Evolutionary conservation across 1,140 invertebrate species (phyloP), one percentile per base, ranked within the genome.

Genomic region (Penaeus indicus): DNA sequence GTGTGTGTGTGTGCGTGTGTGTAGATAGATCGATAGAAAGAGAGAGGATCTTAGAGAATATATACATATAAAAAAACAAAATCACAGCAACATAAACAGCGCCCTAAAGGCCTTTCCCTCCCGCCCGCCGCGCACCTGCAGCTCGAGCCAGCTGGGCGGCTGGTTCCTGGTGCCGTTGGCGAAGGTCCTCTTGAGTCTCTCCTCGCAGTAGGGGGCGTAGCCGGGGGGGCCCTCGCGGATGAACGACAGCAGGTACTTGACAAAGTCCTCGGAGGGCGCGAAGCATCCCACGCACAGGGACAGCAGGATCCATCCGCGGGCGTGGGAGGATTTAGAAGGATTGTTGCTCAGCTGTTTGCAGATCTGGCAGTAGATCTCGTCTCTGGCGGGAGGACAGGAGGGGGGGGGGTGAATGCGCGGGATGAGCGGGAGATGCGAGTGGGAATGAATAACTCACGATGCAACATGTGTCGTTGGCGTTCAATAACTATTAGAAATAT

Each of bases 271-370:
- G 63, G 97, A 98, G 0, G 99, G 99, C 11, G 98, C 98, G 93
- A 99, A 99, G 93, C 98, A 99, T 27, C 99, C 98, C 5, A 99
- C 98, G 94, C 99, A 99, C 0, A 99, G 94, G 0, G 98, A 99
- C 8, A 99, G 93, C 8, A 99, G 93, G 90, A 99, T 99, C 99
- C 99, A 99, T 38, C 99, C 99, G 91, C 98, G 94, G 13, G 98
- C 98, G 93, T 99, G 97, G 2, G 97, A 99, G 3, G 97, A 98
- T 92, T 99, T 99, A 0, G 97, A 97, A 0, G 97, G 97, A 94
- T 99, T 99, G 92, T 97, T 97, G 0, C 97, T 98, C 54, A 99
- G 93, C 92, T 99, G 98, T 93, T 99, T 99, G 92, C 98, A 99
- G 72, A 99, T 99, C 94, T 99, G 99, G 93, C 98, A 99, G 92